A percentile compares a stretch with the other conserved stretches of the same genome.
These are phyloP conservation scores for Piezodorus guildinii DNA, from an alignment of 1,140 invertebrate species.

Conservation along the genomic window DNA sequence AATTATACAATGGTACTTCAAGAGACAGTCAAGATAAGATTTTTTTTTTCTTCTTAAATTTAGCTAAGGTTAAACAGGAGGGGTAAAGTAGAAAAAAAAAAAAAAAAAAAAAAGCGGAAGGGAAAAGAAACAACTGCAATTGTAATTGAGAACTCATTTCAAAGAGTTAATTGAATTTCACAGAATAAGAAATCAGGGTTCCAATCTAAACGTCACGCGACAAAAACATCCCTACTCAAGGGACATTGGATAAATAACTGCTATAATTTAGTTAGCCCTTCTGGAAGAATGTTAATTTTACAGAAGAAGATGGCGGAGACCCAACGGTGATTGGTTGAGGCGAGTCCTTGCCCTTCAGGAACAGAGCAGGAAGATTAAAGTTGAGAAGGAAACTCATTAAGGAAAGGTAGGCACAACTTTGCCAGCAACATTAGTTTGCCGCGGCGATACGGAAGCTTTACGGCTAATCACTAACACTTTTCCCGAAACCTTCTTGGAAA, in stretches of 20 bases:
- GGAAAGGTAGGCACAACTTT: not conserved
- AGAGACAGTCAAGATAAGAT: too few relatives aligned
- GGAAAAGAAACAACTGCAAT: not conserved
- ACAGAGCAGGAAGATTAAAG: not conserved
- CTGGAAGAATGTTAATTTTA: constrained; percentile 12
- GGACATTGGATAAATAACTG: constrained; percentile 2
- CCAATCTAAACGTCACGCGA: not conserved
- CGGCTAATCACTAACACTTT: too few relatives aligned
- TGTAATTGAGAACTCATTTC: constrained; percentile 11
- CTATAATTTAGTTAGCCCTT: constrained; percentile 8
- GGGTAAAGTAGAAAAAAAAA: not conserved
- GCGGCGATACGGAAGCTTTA: too few relatives aligned
- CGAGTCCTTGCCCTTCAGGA: not conserved
- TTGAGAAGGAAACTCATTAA: constrained; percentile 7
- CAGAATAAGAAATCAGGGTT: constrained; percentile 4
- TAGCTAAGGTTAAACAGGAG: not conserved
- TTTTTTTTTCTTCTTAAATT: too few relatives aligned
- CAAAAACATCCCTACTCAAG: not conserved
- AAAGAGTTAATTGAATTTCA: constrained; percentile 2
- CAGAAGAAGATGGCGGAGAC: not conserved
- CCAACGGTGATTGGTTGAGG: not conserved
- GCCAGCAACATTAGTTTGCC: not conserved
- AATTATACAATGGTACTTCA: too few relatives aligned
- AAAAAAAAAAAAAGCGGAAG: not conserved
- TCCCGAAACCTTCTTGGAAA: too few relatives aligned